Conservation (phyloP, 1,140 invertebrate species). For the Zeugodacus cucurbitae region DNA sequence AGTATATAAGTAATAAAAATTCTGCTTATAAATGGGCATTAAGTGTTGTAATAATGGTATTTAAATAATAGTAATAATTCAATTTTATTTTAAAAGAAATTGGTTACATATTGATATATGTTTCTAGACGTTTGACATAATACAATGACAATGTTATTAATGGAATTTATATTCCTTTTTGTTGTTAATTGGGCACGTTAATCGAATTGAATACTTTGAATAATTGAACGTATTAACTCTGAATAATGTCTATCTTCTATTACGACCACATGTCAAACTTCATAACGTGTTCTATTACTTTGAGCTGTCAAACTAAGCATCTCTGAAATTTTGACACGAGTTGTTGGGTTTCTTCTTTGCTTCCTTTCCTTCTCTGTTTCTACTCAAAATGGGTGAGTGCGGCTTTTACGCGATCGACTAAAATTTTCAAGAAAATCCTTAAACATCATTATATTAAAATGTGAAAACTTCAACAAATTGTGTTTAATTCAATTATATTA, state of each 20-base stretch:
- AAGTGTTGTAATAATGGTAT: too few relatives aligned
- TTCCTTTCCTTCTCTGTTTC: slow-evolving; percentile 67
- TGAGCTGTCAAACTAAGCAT: neutral
- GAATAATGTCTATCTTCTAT: neutral
- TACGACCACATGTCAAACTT: neutral
- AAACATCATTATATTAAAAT: slow-evolving; percentile 42
- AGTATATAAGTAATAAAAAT: too few relatives aligned
- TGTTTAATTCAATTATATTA: neutral
- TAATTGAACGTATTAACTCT: too few relatives aligned
- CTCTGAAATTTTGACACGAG: slow-evolving; percentile 59
- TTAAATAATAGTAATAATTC: too few relatives aligned
- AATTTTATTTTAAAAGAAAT: too few relatives aligned
- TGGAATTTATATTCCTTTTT: too few relatives aligned
- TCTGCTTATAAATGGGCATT: too few relatives aligned
- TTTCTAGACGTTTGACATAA: too few relatives aligned
- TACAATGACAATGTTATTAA: too few relatives aligned
- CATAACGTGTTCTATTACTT: neutral
- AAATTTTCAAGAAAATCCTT: slow-evolving; percentile 53
- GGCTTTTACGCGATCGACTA: slow-evolving; percentile 31
- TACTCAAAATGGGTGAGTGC: slow-evolving; percentile 66
- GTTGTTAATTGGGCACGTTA: too few relatives aligned
- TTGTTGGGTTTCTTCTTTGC: slow-evolving; percentile 56
- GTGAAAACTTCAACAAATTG: neutral
- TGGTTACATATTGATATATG: too few relatives aligned
- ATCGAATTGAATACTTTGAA: too few relatives aligned